Conservation (phyloP, 2,113 vertebrate species). For the Sinocyclocheilus grahami region DNA sequence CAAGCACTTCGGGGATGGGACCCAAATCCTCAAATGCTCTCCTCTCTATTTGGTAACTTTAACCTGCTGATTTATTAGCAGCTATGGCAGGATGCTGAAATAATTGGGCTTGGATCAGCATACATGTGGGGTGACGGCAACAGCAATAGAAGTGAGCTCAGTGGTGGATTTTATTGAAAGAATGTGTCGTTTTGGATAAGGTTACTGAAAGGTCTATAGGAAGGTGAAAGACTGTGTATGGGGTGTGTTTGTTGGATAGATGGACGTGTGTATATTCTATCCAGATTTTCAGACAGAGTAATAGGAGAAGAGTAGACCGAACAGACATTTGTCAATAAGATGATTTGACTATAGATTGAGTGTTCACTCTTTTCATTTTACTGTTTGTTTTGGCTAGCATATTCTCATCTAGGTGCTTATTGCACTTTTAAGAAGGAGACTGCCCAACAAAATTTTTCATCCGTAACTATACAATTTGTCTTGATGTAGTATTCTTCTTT, state of each 20-base stretch:
- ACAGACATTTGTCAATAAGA: constrained; percentile 34
- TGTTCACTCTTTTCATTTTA: not conserved
- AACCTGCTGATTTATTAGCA: constrained; percentile 67
- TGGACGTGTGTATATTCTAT: constrained; percentile 44
- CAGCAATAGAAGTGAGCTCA: constrained; percentile 50
- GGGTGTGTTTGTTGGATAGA: constrained; percentile 23
- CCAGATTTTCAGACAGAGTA: constrained; percentile 62
- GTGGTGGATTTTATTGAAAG: constrained; percentile 65
- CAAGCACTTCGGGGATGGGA: constrained; percentile 24
- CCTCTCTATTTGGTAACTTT: constrained; percentile 59
- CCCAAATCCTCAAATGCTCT: constrained; percentile 22
- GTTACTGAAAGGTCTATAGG: constrained; percentile 53
- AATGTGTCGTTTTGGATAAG: constrained; percentile 70
- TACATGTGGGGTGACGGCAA: constrained; percentile 49
- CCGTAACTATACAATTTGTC: not conserved
- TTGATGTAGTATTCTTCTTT: constrained; percentile 6
- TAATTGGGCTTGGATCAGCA: constrained; percentile 64
- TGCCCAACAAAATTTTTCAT: constrained; percentile 2
- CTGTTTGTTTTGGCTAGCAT: constrained; percentile 19
- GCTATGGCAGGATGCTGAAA: constrained; percentile 64
- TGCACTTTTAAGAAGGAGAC: constrained; percentile 27
- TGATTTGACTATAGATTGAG: constrained; percentile 33
- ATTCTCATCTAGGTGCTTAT: constrained; percentile 29
- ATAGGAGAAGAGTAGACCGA: constrained; percentile 57
- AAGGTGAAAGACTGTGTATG: constrained; percentile 47